Conservation (phyloP, 1,140 invertebrate species). For the Drosophila suzukii region DNA sequence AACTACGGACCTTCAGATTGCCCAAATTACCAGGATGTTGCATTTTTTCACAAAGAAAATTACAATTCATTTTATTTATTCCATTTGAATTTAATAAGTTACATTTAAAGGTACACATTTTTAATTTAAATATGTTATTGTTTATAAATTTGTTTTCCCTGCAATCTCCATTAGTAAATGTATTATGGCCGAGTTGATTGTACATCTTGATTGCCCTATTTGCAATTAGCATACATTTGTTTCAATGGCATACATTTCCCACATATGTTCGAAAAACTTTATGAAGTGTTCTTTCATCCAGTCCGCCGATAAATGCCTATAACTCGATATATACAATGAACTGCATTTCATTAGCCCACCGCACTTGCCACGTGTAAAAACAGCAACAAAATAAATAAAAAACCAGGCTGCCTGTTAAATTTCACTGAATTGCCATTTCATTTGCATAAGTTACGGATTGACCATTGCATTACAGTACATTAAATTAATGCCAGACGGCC, state of each 20-base stretch:
- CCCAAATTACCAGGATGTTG: slow-evolving; percentile 7
- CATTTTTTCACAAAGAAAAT: neutral
- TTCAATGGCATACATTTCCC: neutral
- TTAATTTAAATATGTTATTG: neutral
- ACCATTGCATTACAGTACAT: slow-evolving; percentile 43
- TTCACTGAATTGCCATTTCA: slow-evolving; percentile 56
- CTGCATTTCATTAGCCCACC: slow-evolving; percentile 34
- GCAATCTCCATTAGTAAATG: neutral
- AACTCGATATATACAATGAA: slow-evolving; percentile 39
- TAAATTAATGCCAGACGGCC: slow-evolving; percentile 62
- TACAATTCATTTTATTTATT: neutral
- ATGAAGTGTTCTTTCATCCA: slow-evolving; percentile 11
- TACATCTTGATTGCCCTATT: slow-evolving; percentile 6
- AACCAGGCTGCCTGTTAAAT: slow-evolving; percentile 52
- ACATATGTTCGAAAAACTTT: slow-evolving; percentile 33
- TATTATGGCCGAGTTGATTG: neutral
- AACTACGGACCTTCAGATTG: slow-evolving; percentile 20
- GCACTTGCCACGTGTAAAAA: slow-evolving; percentile 45
- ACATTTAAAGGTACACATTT: too few species aligned
- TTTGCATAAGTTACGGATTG: slow-evolving; percentile 62
- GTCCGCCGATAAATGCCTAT: slow-evolving; percentile 8
- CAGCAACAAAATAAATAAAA: slow-evolving; percentile 34
- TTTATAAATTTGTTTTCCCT: neutral
- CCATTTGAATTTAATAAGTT: neutral
- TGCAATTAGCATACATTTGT: slow-evolving; percentile 1